Conservation (phyloP, 2,888 invertebrate genomes). For the Nemurella pictetii region DNA sequence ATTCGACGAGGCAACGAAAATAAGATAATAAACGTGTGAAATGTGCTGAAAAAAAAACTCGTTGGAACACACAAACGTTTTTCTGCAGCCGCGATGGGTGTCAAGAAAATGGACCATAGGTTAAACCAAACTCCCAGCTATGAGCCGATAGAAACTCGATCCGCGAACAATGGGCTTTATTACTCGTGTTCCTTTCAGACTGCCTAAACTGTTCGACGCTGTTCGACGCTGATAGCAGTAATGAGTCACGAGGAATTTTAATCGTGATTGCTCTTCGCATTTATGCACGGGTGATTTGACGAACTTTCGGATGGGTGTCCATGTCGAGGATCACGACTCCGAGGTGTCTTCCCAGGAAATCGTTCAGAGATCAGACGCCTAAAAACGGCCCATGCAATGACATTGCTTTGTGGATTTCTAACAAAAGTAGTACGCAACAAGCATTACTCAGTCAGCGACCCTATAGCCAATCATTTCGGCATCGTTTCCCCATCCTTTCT, state of each 20-base stretch:
- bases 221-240: background rate
- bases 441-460: background rate
- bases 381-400: background rate
- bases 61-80: background rate
- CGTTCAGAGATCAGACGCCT: background rate
- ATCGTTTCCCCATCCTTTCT: background rate
- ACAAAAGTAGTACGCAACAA: background rate
- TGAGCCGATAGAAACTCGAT: background rate
- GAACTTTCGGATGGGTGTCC: background rate
- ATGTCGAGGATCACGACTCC: background rate
- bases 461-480: background rate
- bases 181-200: background rate
- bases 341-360: background rate
- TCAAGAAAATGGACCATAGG: slow-evolving; percentile 15
- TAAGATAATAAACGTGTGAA: slow-evolving; percentile 11
- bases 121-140: slow-evolving; percentile 6
- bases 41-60: slow-evolving; percentile 3
- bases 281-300: background rate
- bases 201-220: background rate
- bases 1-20: slow-evolving; percentile 13
- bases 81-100: background rate
- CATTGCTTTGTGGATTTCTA: background rate
- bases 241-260: background rate
- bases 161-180: background rate
- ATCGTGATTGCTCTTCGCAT: background rate